A percentile compares a stretch with the other conserved stretches of the same genome.
These are phyloP conservation scores for Dryococelus australis DNA, from an alignment of 2,888 invertebrate species.

Conservation along the genomic window DNA sequence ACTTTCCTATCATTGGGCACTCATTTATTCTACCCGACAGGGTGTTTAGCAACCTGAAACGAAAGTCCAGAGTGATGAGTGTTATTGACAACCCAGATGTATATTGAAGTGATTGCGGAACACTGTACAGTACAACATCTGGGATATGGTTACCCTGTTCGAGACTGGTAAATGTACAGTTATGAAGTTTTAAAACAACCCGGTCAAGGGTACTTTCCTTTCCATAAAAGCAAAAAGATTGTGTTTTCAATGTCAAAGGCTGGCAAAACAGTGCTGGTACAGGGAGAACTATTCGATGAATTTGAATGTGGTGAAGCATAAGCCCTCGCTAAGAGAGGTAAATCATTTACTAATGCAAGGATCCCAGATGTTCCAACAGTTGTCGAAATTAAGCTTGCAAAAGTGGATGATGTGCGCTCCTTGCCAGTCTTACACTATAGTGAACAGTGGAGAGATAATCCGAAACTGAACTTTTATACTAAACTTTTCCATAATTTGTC, in stretches of 20 bases:
- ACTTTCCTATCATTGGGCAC: slow-evolving; percentile 20
- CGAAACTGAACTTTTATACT: neutral
- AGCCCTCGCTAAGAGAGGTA: neutral
- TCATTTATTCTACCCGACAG: neutral
- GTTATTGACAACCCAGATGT: slow-evolving; percentile 16
- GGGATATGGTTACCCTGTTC: neutral
- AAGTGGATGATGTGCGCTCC: neutral
- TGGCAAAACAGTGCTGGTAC: too few relatives aligned
- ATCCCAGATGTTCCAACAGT: too few relatives aligned
- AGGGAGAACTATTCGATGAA: neutral
- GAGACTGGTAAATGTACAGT: neutral
- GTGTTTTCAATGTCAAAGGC: too few relatives aligned
- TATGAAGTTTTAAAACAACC: neutral
- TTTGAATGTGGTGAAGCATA: neutral
- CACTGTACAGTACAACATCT: slow-evolving; percentile 11
- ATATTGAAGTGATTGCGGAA: neutral
- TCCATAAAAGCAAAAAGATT: too few relatives aligned
- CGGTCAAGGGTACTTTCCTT: too few relatives aligned
- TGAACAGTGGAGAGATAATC: slow-evolving; percentile 6
- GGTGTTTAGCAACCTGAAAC: slow-evolving; percentile 11
- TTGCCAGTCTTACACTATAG: slow-evolving; percentile 3
- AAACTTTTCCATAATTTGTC: neutral
- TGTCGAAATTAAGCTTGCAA: neutral
- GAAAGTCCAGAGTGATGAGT: neutral
- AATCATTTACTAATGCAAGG: neutral